phyloP scores from a whole-genome alignment of 2,888 invertebrate genomes.

The Onchidella celtica region DNA sequence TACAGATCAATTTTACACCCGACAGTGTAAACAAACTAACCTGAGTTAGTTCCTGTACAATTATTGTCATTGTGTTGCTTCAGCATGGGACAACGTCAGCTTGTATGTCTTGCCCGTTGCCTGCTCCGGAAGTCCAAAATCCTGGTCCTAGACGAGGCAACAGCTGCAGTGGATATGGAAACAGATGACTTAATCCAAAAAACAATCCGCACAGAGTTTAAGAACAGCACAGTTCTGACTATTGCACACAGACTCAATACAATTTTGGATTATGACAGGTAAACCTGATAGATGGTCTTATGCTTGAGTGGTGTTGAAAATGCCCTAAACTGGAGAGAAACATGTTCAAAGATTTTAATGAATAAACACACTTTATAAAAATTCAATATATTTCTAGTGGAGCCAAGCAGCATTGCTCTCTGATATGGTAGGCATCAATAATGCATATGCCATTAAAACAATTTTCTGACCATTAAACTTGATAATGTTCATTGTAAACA shows the following conservation, averaged over 20 bases:
- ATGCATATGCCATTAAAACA: no score
- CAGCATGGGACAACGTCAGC: slow-evolving; percentile 42
- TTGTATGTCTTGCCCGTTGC: slow-evolving; percentile 35
- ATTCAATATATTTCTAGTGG: no score
- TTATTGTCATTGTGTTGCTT: no score
- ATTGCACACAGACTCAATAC: slow-evolving; percentile 44
- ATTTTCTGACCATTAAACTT: no score
- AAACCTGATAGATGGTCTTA: no score
- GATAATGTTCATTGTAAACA: no score
- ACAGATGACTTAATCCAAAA: slow-evolving; percentile 42
- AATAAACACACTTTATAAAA: neutral
- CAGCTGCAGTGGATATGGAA: slow-evolving; percentile 42
- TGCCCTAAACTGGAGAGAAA: neutral
- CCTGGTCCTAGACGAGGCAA: slow-evolving; percentile 39
- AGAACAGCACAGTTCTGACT: slow-evolving; percentile 35
- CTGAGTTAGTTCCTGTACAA: no score
- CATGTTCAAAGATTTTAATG: neutral
- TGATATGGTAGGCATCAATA: no score
- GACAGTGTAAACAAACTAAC: no score
- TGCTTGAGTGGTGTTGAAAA: no score
- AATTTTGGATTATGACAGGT: slow-evolving; percentile 43
- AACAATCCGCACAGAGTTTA: slow-evolving; percentile 38
- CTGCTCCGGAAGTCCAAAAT: slow-evolving; percentile 39
- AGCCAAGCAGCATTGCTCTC: no score
- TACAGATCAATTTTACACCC: no score